These are phyloP conservation scores for Capricornis sumatraensis DNA, from an alignment of 2,113 vertebrate species.

Conservation along the genomic window DNA sequence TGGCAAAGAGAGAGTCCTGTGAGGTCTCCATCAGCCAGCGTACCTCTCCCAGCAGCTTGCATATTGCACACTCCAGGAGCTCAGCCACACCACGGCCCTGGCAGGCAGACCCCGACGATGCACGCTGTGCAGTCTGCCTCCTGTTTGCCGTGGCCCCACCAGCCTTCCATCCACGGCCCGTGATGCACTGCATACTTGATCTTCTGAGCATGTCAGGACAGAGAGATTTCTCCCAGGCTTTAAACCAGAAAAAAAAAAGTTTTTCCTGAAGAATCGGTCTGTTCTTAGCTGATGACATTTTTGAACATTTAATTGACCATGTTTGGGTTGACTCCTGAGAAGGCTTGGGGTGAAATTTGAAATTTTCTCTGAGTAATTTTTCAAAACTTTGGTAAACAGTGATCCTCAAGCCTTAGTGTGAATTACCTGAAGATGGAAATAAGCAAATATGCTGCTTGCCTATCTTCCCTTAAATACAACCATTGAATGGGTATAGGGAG, in stretches of 20 bases:
- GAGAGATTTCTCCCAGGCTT: background rate
- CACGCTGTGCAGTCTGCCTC: background rate
- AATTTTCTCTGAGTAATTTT: background rate
- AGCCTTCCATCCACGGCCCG: rapidly evolving
- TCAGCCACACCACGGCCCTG: background rate
- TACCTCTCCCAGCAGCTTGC: background rate
- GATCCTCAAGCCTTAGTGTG: background rate
- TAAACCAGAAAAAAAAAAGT: background rate
- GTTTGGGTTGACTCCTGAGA: background rate
- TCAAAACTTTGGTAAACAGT: background rate
- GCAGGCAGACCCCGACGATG: background rate
- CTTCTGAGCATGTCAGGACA: background rate
- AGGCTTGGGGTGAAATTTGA: background rate
- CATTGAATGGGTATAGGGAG: background rate
- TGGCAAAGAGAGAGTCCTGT: rapidly evolving
- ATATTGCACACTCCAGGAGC: rapidly evolving
- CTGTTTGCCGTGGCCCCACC: rapidly evolving
- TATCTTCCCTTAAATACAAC: background rate
- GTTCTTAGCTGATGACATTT: background rate
- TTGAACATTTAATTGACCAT: background rate
- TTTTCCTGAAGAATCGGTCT: background rate
- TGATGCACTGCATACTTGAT: background rate
- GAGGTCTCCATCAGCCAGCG: background rate
- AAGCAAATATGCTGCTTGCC: background rate
- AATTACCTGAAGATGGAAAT: background rate